phyloP scores from a whole-genome alignment of 2,888 invertebrate genomes.

The Eutolmus rufibarbis region DNA sequence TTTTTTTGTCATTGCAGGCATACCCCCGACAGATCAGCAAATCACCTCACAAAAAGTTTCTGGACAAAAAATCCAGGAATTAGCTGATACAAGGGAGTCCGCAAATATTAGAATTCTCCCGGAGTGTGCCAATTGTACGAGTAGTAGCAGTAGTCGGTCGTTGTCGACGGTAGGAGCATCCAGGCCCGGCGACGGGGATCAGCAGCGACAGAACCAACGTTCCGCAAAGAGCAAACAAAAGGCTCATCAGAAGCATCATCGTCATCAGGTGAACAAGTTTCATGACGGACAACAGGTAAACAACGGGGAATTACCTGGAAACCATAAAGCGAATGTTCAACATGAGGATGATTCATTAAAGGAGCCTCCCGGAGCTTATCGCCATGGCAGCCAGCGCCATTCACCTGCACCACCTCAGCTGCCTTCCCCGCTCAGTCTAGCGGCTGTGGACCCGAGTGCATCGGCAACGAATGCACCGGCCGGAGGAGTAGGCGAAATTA shows the following conservation, averaged over 20 bases:
- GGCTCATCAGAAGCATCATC: slow-evolving; percentile 36
- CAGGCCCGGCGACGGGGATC: not conserved
- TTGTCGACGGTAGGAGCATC: not conserved
- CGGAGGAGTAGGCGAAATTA: slow-evolving; percentile 10
- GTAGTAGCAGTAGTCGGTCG: not conserved
- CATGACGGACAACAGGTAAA: slow-evolving; percentile 45
- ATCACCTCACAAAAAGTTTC: slow-evolving; percentile 41
- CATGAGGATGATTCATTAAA: slow-evolving; percentile 45
- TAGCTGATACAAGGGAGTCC: slow-evolving; percentile 44
- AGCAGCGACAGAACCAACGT: not conserved
- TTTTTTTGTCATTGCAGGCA: slow-evolving; percentile 44
- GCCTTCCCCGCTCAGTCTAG: slow-evolving; percentile 28
- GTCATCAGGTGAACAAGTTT: slow-evolving; percentile 42
- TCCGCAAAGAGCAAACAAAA: slow-evolving; percentile 3
- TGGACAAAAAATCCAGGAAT: slow-evolving; percentile 45
- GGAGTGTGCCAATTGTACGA: slow-evolving; percentile 36
- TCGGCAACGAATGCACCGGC: not conserved
- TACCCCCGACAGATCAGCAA: slow-evolving; percentile 46
- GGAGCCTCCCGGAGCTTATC: slow-evolving; percentile 25
- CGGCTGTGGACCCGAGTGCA: not conserved
- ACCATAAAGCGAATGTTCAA: slow-evolving; percentile 41
- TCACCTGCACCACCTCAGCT: slow-evolving; percentile 38
- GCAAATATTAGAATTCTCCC: slow-evolving; percentile 37
- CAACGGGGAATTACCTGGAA: slow-evolving; percentile 39
- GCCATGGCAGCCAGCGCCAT: slow-evolving; percentile 7